phyloP scores from a whole-genome alignment of 2,888 invertebrate species.

The Diplolepis rosae region DNA sequence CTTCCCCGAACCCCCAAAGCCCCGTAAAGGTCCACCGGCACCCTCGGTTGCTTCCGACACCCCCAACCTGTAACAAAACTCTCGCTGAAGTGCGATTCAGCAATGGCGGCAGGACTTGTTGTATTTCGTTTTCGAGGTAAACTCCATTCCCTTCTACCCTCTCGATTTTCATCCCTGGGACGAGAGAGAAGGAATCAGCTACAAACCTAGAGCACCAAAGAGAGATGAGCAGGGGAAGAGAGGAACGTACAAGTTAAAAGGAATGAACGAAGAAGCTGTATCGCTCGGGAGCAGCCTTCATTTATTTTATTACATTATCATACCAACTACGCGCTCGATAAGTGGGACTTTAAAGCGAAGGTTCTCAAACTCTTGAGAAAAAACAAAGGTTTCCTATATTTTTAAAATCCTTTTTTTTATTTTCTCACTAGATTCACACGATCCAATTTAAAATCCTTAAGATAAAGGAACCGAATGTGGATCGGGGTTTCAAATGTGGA shows the following conservation, averaged over 20 bases:
- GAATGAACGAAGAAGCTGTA: constrained; percentile 51
- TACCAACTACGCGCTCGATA: constrained; percentile 72
- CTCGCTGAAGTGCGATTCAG: constrained; percentile 69
- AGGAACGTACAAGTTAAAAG: constrained; percentile 36
- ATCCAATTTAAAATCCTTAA: no score
- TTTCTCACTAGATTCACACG: no score
- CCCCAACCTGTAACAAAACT: constrained; percentile 61
- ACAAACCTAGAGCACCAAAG: constrained; percentile 30
- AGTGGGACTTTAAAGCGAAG: constrained; percentile 69
- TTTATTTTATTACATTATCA: constrained; percentile 75
- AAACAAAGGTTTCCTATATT: neutral
- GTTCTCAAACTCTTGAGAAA: constrained; percentile 62
- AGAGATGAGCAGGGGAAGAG: constrained; percentile 16
- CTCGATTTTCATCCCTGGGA: constrained; percentile 51
- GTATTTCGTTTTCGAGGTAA: constrained; percentile 71
- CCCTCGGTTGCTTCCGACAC: constrained; percentile 35
- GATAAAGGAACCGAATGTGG: no score
- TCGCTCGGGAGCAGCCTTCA: constrained; percentile 65
- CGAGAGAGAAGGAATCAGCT: constrained; percentile 33
- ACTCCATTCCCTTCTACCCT: constrained; percentile 57
- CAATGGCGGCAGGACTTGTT: constrained; percentile 74
- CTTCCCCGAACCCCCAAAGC: constrained; percentile 46
- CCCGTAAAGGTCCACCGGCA: constrained; percentile 34
- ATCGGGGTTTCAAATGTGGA: no score
- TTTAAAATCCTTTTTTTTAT: no score